Percentiles rank a stretch among this genome's conserved stretches.
phyloP scores from a whole-genome alignment of 2,888 invertebrate species.

The Parasteatoda lunata region DNA sequence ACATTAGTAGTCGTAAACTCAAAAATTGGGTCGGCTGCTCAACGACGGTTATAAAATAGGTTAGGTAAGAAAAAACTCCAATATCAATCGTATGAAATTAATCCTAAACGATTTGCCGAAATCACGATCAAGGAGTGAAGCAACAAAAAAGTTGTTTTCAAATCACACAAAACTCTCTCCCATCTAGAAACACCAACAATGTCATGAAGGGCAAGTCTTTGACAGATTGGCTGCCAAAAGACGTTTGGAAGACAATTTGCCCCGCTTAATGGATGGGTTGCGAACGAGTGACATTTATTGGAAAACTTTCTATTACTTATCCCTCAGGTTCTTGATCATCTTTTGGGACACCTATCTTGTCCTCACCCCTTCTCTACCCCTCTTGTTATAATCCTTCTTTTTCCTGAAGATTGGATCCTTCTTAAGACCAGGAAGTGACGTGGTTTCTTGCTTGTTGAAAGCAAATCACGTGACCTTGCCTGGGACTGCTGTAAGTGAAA shows the following conservation, averaged over 20 bases:
- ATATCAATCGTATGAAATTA: too few species aligned
- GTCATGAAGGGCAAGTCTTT: slow-evolving; percentile 1
- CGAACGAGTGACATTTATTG: slow-evolving; percentile 46
- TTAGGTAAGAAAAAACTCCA: too few species aligned
- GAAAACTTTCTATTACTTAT: slow-evolving; percentile 61
- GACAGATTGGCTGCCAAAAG: slow-evolving; percentile 46
- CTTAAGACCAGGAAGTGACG: neutral
- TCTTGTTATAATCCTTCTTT: neutral
- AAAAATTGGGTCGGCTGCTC: too few species aligned
- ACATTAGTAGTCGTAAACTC: too few species aligned
- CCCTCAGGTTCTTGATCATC: slow-evolving; percentile 52
- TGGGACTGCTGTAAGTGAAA: too few species aligned
- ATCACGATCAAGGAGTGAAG: too few species aligned
- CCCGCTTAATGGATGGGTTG: slow-evolving; percentile 35
- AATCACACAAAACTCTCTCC: neutral
- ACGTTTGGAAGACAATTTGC: slow-evolving; percentile 49
- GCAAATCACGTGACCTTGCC: too few species aligned
- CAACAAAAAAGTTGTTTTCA: neutral
- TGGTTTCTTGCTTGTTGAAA: neutral
- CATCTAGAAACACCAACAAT: neutral
- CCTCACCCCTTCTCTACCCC: neutral
- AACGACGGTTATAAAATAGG: too few species aligned
- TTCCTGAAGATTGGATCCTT: neutral
- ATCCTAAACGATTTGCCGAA: too few species aligned
- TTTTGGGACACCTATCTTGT: slow-evolving; percentile 15